A percentile compares a stretch with the other conserved stretches of the same genome.
Evolutionary conservation across 2,113 vertebrate genomes (phyloP).

Genomic region (Chunga burmeisteri): DNA sequence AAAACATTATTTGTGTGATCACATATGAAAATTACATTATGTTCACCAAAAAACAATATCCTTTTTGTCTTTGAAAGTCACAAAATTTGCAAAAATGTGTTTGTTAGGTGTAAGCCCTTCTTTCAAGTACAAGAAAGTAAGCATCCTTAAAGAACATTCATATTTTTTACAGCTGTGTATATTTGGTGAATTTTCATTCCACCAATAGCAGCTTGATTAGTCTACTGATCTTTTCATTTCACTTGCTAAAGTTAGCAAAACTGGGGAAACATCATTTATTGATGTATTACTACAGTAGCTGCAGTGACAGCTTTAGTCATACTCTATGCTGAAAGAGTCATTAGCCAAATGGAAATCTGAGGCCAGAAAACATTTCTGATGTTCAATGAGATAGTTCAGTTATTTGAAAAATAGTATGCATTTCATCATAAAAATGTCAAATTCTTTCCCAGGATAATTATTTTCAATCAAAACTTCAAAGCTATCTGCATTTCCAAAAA

Average conservation of each 20-base stretch:
- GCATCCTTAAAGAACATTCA: background rate
- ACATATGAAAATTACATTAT: background rate
- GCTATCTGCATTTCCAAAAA: background rate
- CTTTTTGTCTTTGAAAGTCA: background rate
- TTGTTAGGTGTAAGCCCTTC: background rate
- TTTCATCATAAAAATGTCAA: constrained; percentile 56
- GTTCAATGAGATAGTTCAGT: constrained; percentile 44
- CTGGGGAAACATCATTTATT: constrained; percentile 46
- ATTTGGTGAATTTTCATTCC: constrained; percentile 34
- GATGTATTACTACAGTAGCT: constrained; percentile 64
- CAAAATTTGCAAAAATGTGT: background rate
- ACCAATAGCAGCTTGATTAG: background rate
- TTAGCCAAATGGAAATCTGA: constrained; percentile 73
- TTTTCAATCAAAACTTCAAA: constrained; percentile 42
- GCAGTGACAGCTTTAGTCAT: constrained; percentile 71
- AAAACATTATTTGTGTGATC: background rate
- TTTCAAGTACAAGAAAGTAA: background rate
- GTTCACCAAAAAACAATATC: background rate
- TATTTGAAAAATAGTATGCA: constrained; percentile 53
- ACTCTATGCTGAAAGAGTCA: constrained; percentile 48
- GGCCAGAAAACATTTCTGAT: constrained; percentile 53
- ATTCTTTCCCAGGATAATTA: constrained; percentile 44
- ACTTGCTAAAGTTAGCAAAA: constrained; percentile 30
- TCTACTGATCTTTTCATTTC: constrained; percentile 30
- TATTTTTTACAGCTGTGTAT: background rate